Base-by-base conservation (phyloP, 1,140 invertebrate species). In the Agrilus planipennis region DNA sequence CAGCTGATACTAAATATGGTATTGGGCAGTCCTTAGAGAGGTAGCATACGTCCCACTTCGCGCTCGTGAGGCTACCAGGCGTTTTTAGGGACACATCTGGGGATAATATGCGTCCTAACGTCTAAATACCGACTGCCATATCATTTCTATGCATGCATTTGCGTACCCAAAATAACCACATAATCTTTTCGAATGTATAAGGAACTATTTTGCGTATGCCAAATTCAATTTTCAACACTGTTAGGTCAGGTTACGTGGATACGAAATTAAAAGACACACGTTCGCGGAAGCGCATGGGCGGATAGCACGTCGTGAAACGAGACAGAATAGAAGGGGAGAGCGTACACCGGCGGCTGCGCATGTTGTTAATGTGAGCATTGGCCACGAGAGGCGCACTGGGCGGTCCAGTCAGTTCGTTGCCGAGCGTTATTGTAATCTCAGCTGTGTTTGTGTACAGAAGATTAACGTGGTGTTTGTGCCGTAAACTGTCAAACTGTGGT, bases 1-100 rank as follows among this genome's bases (percentile, higher is more conserved):
- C 71, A 71, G 67, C 67, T 69, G 71, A 63, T 71, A 76, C 76
- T 77, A 78, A 77, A 78, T 79, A 78, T 76, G 77, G 77, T 69
- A 71, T 68, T 70, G 69, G 73, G 69, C 70, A 69, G 67, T 75
- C 74, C 75, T 67, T 50, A 55, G 36, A 53, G 51, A 49, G 45
- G 42, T 29, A 64, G 64, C 67, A 64, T 57, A 57, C 64, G 62
- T 67, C 57, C 54, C 57, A 59, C 57, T 41, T 41, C 40, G 31
- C 21, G 14, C 20, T 55, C 53, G 38, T 64, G 63, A 63, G 22
- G 22, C 22, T 27, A 6, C 15, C 19, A 6, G 14, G 10, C 15
- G 21, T 12, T 38, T 38, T 38, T 19, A 19, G 34, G 18, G 18
- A 35, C 16, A 21, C 2, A 22, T 14, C 34, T 20, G 34, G 36